phyloP scores from a whole-genome alignment of 1,140 invertebrate species.

The Achatina immaculata region DNA sequence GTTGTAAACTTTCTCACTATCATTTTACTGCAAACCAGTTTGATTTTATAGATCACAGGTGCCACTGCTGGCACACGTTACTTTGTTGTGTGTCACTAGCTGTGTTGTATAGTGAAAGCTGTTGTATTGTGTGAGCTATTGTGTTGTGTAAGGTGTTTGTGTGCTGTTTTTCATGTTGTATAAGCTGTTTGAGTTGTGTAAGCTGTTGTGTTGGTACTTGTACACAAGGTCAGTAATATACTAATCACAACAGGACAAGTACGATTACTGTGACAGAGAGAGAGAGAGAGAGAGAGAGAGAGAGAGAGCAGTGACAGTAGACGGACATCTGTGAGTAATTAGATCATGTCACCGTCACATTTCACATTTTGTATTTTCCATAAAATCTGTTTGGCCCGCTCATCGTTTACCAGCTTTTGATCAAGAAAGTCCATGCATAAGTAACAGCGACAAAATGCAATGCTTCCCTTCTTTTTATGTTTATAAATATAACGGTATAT shows the following conservation, averaged over 20 bases:
- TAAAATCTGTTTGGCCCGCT: background rate
- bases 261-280: background rate
- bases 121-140: background rate
- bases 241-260: background rate
- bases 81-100: background rate
- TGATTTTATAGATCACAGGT: too few relatives aligned
- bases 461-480: too few relatives aligned
- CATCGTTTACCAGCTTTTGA: too few relatives aligned
- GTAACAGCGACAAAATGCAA: too few relatives aligned
- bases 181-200: background rate
- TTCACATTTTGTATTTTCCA: background rate
- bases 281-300: conserved; percentile 28
- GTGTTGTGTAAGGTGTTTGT: background rate
- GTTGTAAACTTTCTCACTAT: too few relatives aligned
- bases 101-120: background rate
- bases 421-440: too few relatives aligned
- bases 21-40: too few relatives aligned
- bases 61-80: too few relatives aligned
- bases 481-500: too few relatives aligned
- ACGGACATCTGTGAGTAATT: background rate
- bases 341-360: too few relatives aligned
- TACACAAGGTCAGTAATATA: too few relatives aligned
- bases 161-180: background rate
- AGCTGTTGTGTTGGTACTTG: background rate
- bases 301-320: conserved; percentile 1